These are phyloP conservation scores for Epinephelus moara DNA, from an alignment of 2,113 vertebrate species.

Conservation along the genomic window DNA sequence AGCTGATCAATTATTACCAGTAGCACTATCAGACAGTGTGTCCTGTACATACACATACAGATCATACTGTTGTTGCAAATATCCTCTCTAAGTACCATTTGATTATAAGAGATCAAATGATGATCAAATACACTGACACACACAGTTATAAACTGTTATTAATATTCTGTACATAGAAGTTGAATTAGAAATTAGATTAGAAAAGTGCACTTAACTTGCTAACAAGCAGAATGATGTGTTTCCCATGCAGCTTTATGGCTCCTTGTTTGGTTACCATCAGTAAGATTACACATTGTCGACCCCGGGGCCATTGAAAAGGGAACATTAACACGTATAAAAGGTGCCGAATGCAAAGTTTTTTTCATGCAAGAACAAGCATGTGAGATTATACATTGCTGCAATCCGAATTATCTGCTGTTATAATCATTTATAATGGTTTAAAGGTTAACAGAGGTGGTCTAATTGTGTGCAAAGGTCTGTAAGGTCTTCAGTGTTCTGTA, in stretches of 20 bases:
- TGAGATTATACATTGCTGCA: constrained; percentile 43
- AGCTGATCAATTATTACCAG: not conserved
- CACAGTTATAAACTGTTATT: not conserved
- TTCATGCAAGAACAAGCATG: constrained; percentile 5
- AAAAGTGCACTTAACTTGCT: not conserved
- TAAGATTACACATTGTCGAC: constrained; percentile 17
- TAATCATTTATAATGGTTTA: constrained; percentile 77
- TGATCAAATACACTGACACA: not conserved
- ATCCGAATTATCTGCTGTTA: constrained; percentile 66
- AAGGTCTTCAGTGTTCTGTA: constrained; percentile 42
- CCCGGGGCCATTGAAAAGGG: not conserved
- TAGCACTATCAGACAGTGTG: not conserved
- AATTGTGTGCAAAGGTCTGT: constrained; percentile 78
- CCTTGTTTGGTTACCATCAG: constrained; percentile 4
- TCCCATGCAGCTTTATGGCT: constrained; percentile 9
- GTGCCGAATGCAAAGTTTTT: constrained; percentile 30
- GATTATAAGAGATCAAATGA: not conserved
- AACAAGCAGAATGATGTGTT: not conserved
- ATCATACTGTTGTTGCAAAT: not conserved
- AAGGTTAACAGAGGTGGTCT: constrained; percentile 73
- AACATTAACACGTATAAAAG: constrained; percentile 31
- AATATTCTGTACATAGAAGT: not conserved
- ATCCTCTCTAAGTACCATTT: not conserved
- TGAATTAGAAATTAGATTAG: not conserved
- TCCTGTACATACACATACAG: not conserved